Conservation (phyloP, 2,888 invertebrate genomes). For the Tenthredo mesomela region DNA sequence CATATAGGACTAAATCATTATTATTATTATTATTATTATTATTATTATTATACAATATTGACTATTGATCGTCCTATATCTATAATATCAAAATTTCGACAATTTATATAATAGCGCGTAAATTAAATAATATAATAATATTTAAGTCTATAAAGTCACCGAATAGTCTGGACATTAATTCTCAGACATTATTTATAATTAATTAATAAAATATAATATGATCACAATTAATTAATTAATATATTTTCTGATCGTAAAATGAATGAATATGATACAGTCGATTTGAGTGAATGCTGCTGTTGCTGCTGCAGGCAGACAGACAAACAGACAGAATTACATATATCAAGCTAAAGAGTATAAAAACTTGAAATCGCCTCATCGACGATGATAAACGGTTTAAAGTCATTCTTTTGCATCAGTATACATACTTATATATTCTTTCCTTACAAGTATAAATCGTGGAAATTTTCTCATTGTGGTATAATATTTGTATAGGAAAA, state of each 20-base stretch:
- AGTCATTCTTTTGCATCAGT: background rate
- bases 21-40: background rate
- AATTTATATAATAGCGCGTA: background rate
- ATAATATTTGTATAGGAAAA: background rate
- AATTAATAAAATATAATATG: background rate
- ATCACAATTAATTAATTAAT: background rate
- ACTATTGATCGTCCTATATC: background rate
- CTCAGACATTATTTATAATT: background rate
- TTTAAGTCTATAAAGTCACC: background rate
- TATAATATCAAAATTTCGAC: background rate
- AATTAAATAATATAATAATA: background rate
- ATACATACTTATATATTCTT: background rate
- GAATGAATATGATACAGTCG: background rate
- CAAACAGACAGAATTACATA: background rate
- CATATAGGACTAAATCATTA: slow-evolving; percentile 48
- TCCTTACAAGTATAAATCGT: background rate
- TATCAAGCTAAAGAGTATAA: background rate
- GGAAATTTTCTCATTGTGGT: background rate
- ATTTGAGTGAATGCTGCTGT: background rate
- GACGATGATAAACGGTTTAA: background rate
- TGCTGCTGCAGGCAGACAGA: too few relatives aligned
- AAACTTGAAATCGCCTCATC: background rate
- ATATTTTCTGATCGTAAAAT: background rate
- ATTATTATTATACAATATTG: background rate
- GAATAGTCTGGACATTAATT: background rate